A percentile compares a stretch with the other conserved stretches of the same genome.
These are phyloP conservation scores for Bilobella aurantiaca DNA, from an alignment of 1,140 invertebrate species.

Conservation along the genomic window DNA sequence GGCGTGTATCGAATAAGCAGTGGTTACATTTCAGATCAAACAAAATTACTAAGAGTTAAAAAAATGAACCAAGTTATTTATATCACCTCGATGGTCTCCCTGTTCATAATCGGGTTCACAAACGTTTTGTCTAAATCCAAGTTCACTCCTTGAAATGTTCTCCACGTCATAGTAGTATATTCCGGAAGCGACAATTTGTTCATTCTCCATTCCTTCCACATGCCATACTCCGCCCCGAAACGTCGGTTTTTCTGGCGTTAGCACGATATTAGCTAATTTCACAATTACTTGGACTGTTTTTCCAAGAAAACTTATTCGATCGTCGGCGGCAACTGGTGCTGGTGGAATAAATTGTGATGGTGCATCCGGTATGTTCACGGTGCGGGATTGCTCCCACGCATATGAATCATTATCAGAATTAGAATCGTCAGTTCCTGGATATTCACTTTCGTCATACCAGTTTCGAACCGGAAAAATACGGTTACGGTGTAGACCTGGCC, in stretches of 20 bases:
- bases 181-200: conserved; percentile 17
- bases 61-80: too few relatives aligned
- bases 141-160: conserved; percentile 14
- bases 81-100: too few relatives aligned
- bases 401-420: too few relatives aligned
- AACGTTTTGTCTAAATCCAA: conserved; percentile 13
- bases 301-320: neutral
- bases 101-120: too few relatives aligned
- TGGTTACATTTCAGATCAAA: too few relatives aligned
- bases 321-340: neutral
- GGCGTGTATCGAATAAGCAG: too few relatives aligned
- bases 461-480: neutral
- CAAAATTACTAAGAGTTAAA: too few relatives aligned
- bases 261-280: conserved; percentile 12
- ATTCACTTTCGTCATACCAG: neutral
- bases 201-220: conserved; percentile 21
- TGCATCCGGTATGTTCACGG: neutral
- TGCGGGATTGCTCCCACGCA: too few relatives aligned
- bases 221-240: conserved; percentile 16
- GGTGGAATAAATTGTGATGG: too few relatives aligned
- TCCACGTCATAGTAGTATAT: conserved; percentile 19
- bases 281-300: conserved; percentile 14
- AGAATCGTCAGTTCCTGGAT: too few relatives aligned
- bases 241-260: conserved; percentile 15
- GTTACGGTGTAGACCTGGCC: neutral